Evolutionary conservation across 2,113 vertebrate genomes (phyloP).

Genomic region (Corythaixoides concolor): DNA sequence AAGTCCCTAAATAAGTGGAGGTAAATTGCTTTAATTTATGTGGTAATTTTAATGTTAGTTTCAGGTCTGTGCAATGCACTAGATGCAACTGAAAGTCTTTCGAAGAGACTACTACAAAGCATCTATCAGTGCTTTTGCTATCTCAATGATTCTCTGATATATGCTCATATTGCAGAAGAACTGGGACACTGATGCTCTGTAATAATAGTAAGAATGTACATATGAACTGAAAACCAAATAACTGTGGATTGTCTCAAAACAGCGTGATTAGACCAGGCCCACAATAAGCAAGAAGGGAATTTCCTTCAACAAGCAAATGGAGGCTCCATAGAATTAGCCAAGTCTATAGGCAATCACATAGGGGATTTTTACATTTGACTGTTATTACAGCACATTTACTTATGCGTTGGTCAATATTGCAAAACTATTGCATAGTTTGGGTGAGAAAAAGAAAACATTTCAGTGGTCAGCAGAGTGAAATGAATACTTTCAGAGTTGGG

Average conservation of each 20-base stretch:
- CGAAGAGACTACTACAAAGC: not conserved
- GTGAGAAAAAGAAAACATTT: constrained; percentile 16
- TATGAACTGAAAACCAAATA: not conserved
- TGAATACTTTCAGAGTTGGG: not conserved
- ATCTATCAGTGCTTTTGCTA: not conserved
- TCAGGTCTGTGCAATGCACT: not conserved
- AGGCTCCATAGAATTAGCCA: not conserved
- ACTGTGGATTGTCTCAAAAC: not conserved
- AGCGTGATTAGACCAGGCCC: not conserved
- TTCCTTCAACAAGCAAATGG: not conserved
- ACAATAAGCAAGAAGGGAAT: not conserved
- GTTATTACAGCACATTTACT: not conserved
- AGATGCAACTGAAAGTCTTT: not conserved
- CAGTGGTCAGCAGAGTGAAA: not conserved
- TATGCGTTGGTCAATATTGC: not conserved
- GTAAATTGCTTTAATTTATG: not conserved
- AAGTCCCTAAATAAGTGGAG: not conserved
- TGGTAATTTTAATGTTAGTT: not conserved
- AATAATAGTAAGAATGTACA: not conserved
- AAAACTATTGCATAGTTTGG: not conserved
- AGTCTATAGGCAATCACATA: not conserved
- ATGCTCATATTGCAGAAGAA: not conserved
- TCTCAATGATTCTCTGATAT: not conserved
- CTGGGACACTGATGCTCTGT: not conserved
- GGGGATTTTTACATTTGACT: not conserved